Base-by-base conservation (phyloP, 2,888 invertebrate genomes). In the Lepidocyrtinus sp. region DNA sequence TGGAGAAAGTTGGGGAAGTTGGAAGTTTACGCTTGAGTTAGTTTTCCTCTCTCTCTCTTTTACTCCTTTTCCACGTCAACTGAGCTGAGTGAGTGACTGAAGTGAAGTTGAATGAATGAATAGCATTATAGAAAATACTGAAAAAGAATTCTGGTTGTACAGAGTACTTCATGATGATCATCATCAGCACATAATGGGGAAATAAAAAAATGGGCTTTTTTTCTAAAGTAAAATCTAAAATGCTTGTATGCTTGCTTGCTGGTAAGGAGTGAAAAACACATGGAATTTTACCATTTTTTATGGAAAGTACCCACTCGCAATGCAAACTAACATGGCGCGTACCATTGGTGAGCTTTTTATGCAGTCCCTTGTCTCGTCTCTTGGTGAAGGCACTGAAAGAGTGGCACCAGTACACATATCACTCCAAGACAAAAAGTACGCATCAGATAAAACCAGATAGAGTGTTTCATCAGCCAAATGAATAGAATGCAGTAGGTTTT, bases 11-110 rank as follows among this genome's bases (percentile, higher is more conserved):
- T n/a, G n/a, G n/a, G n/a, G n/a, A n/a, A n/a, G n/a, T n/a, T n/a
- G n/a, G n/a, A n/a, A n/a, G 45, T 75, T 75, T 75, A 62, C 62
- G 46, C 75, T 68, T 75, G 55, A 75, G 36, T 75, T 68, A n/a
- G 46, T 45, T 62, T 59, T 36, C 67, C 12, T n/a, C 36, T 36
- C 12, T 36, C 36, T 36, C 12, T 36, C 36, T 36, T 36, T 36
- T 36, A 7, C 36, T 36, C 12, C 36, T 36, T 36, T 36, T 7
- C 36, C 12, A 36, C 12, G 12, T 36, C 5, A 12, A 36, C 36
- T 36, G 36, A 36, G 36, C 5, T 36, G 36, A 7, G 36, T 36
- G 36, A 36, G 36, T 36, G 36, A 36, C 36, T 36, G 36, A 36
- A 36, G 36, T 36, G 36, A 36, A 36, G 36, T 36, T 36, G 36